Base-by-base conservation (phyloP, 2,113 vertebrate genomes). In the Glaucidium brasilianum region DNA sequence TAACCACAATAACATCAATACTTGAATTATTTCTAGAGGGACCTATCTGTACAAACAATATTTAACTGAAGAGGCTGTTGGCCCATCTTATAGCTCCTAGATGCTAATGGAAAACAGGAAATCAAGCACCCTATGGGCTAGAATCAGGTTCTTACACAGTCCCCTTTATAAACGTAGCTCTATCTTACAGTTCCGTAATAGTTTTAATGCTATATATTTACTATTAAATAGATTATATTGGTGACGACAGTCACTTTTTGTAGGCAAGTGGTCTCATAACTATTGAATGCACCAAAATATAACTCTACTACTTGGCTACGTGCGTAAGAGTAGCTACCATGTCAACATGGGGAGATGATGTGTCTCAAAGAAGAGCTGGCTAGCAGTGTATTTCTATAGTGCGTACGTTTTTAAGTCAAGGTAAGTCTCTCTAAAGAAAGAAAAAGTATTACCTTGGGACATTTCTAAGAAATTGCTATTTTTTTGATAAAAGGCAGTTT, bases 391-490 rank as follows among this genome's bases (percentile, higher is more conserved):
- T 93, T 93, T 90, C 39, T 85, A 4, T 12, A 21, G 6, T 4
- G 22, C 29, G 47, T 35, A 79, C 39, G 69, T 68, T 85, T 90
- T 53, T 53, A 49, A 92, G 75, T 34, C 29, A 50, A 90, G 34
- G 5, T 20, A 47, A 11, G 10, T 76, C 5, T 80, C 45, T 74
- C 30, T 25, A 25, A 85, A 91, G 55, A 69, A 88, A 68, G 43
- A 82, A 94, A 88, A 88, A 64, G 4, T 64, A 68, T 68, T 92
- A 79, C 62, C 43, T 49, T 72, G 45, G 71, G 49, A 82, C 34
- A 76, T 85, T 92, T 85, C 52, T 82, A 85, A 88, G 43, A 93
- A 94, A 95, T 82, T 72, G 32, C 12, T 18, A 91, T 84, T 76
- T 76, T 34, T 84, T 77, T 87, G 59, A 87, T 55, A 63, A 74